Evolutionary conservation across 64 coral and sea anemone species (phyloP), one percentile per base, ranked within the genome.

Genomic region (Montipora efflorescens): DNA sequence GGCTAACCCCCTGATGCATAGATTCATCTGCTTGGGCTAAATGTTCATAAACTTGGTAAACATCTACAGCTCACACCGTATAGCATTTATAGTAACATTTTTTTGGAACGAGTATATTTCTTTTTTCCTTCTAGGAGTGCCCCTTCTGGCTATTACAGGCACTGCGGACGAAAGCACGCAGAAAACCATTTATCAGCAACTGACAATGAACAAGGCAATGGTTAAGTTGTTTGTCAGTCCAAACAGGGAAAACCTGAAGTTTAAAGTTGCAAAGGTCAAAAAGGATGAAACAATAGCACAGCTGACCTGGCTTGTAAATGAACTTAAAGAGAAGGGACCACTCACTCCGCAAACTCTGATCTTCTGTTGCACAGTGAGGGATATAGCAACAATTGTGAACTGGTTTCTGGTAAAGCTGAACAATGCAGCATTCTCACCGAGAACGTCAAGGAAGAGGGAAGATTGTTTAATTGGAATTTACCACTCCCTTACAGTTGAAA

Each of bases 381-480:
- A 86, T 61, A 74, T 66, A 66, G 61, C 28, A 64, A 44, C 80
- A 15, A 59, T 67, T 52, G 52, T 79, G 77, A 55, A 64, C 28
- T 72, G 74, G 47, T 67, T 50, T 69, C 70, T 87, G 49, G 76
- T 93, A 46, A 93, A 76, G 61, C 82, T 87, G 6, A 82, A 50
- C 15, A 14, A 53, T 45, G 50, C 80, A 58, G 81, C 82, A 55
- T 87, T 67, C 68, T 25, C 21, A 28, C 83, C 83, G 43, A 2
- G 5, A 28, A 25, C 59, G 16, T 68, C 59, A 6, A 58, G n/a
- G 43, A 68, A 71, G 58, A n/a, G 83, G 21, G 68, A 48, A 13
- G 62, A 79, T 48, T 90, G 71, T 59, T 49, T 85, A 46, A 73
- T 92, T 74, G 79, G 79, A 72, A 92, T 92, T 74, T 92, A 83